Evolutionary conservation across 2,888 invertebrate species (phyloP), one percentile per base, ranked within the genome.

Genomic region (Plebejus melissa): DNA sequence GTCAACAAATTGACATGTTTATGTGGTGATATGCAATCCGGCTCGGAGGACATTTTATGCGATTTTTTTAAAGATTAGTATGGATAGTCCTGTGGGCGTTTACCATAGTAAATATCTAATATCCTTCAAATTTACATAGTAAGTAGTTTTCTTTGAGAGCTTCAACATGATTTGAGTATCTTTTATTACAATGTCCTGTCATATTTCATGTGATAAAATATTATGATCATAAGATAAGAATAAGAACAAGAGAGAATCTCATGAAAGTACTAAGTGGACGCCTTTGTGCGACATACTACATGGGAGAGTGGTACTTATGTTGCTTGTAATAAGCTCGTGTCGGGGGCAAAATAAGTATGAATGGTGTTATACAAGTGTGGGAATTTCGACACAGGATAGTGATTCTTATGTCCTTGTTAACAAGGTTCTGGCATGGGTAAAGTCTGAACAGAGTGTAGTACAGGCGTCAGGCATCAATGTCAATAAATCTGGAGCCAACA

Each of bases 401-500:
- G 60, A 60, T 7, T 28, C 60, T 28, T 28, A 60, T 28, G 28
- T 28, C 58, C 4, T 28, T 28, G 28, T 9, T 28, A 3, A 28
- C 9, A 28, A 58, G 28, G 60, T 65, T 13, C 4, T 16, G 36
- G 4, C 11, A 4, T 13, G 1, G 32, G 32, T 36, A 16, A 36
- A 16, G 2, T 32, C 11, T 65, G 32, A 13, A 28, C 11, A 11
- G 11, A 65, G 22, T 65, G 65, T 7, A 6, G 22, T 28, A 60
- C 60, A 60, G 16, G 32, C 65, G 36, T 65, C 60, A 60, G 16
- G 32, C 65, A 65, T 65, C 65, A 36, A 36, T 65, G 65, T 65
- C 32, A 70, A 41, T 75, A 75, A 74, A 75, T 75, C 69, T 70
- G 57, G 65, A 46, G 70, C 74, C 65, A 54, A 69, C 76, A 58